A percentile compares a stretch with the other conserved stretches of the same genome.
Evolutionary conservation across 2,113 vertebrate species (phyloP).

Genomic region (Corythornis vintsioides): DNA sequence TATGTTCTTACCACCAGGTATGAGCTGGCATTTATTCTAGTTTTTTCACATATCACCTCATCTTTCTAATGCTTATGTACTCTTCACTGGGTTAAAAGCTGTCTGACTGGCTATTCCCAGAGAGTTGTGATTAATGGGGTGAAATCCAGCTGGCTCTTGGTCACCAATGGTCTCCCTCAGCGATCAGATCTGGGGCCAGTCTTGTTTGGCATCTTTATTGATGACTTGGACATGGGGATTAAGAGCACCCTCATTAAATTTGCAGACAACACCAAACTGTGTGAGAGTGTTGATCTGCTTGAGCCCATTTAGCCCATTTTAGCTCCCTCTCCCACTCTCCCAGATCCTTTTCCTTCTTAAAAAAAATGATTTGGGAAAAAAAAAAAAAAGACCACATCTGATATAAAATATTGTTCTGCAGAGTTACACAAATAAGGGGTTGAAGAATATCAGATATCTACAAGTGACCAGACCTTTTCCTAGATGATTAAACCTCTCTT

Average conservation of each 20-base stretch:
- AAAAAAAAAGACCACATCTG: not conserved
- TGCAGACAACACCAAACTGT: no score
- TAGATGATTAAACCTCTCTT: not conserved
- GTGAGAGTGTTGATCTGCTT: no score
- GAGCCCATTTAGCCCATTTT: no score
- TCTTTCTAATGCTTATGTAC: not conserved
- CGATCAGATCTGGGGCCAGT: no score
- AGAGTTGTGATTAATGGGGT: no score
- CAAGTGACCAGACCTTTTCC: rapidly evolving
- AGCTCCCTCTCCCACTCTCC: not conserved
- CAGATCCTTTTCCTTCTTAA: not conserved
- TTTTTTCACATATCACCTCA: not conserved
- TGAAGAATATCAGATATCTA: not conserved
- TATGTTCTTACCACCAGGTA: not conserved
- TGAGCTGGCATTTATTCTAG: not conserved
- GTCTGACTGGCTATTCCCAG: no score
- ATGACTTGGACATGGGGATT: no score
- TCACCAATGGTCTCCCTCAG: no score
- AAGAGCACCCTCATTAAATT: no score
- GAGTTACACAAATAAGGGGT: not conserved
- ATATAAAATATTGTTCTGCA: not conserved
- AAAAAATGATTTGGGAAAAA: not conserved
- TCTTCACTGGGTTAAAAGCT: no score
- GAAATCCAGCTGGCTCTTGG: no score
- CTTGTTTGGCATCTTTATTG: no score